Conservation (phyloP, 2,797 vertebrate species). For the Sciurus vulgaris region DNA sequence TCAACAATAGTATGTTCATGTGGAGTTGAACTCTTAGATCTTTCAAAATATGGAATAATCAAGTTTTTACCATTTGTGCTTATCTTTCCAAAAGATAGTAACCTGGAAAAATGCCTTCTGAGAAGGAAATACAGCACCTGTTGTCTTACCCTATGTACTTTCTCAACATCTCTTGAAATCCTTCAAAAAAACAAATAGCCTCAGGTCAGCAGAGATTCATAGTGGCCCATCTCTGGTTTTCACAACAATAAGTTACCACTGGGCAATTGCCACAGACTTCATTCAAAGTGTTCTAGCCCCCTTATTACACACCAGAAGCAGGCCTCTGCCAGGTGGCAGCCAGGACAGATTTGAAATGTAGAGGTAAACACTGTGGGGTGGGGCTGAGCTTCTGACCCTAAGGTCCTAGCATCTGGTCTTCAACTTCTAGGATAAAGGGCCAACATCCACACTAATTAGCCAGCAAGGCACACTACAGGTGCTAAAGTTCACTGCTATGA, state of each 20-base stretch:
- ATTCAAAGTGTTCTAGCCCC: not conserved
- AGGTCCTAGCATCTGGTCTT: not conserved
- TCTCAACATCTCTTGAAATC: constrained; percentile 4
- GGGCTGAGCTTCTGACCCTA: not conserved
- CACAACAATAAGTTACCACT: not conserved
- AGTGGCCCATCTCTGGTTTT: not conserved
- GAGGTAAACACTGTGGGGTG: not conserved
- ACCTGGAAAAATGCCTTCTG: not conserved
- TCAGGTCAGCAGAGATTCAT: not conserved
- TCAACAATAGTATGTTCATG: not conserved
- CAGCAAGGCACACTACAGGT: not conserved
- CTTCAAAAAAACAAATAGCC: not conserved
- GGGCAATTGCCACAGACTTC: not conserved
- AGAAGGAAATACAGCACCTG: not conserved
- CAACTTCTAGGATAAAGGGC: not conserved
- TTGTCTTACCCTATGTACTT: not conserved
- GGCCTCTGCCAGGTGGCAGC: not conserved
- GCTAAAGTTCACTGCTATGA: not conserved
- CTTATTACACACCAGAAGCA: not conserved
- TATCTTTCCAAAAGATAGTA: constrained; percentile 47
- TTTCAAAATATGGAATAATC: constrained; percentile 39
- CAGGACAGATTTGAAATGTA: not conserved
- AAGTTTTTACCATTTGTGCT: constrained; percentile 9
- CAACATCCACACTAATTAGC: not conserved
- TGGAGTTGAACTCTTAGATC: not conserved